These are phyloP conservation scores for Ceyx cyanopectus DNA, from an alignment of 2,113 vertebrate species.

Conservation along the genomic window DNA sequence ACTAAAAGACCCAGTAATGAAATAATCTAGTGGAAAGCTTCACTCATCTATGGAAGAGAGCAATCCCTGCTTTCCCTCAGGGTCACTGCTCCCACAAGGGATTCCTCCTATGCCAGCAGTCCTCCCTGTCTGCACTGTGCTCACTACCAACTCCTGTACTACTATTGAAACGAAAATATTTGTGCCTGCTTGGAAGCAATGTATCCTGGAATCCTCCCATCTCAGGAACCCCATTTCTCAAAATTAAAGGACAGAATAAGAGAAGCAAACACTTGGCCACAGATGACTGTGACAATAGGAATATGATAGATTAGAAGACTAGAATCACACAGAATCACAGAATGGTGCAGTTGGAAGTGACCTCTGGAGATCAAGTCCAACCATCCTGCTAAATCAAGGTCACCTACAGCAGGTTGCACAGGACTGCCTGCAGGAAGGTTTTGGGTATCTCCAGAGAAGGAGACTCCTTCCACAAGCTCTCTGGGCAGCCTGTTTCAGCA, in stretches of 20 bases:
- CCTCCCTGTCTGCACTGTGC: neutral
- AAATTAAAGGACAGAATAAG: constrained; percentile 20
- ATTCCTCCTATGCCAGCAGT: neutral
- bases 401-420: neutral
- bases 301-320: constrained; percentile 14
- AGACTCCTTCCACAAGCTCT: neutral
- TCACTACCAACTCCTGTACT: accelerated
- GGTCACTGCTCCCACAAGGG: neutral
- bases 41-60: neutral
- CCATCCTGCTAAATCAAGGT: neutral
- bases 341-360: neutral
- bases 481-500: neutral
- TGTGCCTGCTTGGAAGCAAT: neutral
- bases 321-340: neutral
- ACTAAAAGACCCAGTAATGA: neutral
- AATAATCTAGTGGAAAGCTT: neutral
- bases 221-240: neutral
- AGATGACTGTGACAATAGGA: neutral
- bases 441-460: neutral
- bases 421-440: neutral
- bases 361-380: neutral
- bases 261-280: constrained; percentile 11
- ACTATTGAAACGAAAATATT: neutral
- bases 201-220: neutral
- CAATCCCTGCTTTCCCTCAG: neutral